These are phyloP conservation scores for Procavia capensis DNA, from an alignment of 2,113 vertebrate species.

Conservation along the genomic window DNA sequence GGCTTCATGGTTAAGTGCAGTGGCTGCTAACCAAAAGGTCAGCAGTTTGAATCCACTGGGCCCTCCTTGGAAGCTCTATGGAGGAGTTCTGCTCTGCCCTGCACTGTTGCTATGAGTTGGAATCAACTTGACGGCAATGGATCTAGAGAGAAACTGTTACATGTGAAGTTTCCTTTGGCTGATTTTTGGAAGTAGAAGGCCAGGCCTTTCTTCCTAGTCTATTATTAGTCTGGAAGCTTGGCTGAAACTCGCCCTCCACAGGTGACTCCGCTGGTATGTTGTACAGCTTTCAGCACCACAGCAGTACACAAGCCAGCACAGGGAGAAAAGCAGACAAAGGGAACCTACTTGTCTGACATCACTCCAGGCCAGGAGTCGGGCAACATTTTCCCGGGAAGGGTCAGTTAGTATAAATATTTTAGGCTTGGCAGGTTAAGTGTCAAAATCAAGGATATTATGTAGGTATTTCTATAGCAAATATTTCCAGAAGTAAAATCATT, in stretches of 20 bases:
- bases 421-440: background rate
- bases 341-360: background rate
- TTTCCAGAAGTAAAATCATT: background rate
- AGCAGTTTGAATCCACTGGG: no score
- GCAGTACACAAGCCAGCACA: background rate
- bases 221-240: background rate
- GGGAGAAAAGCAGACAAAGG: background rate
- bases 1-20: no score
- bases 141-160: background rate
- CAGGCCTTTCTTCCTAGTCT: background rate
- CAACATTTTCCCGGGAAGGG: background rate
- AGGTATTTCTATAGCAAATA: background rate
- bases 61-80: no score
- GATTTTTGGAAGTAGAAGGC: background rate
- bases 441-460: background rate
- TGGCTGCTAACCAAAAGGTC: no score
- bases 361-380: background rate
- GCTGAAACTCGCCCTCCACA: background rate
- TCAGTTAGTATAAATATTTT: background rate
- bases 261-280: background rate
- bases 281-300: background rate
- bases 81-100: no score
- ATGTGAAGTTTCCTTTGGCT: background rate
- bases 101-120: no score
- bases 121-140: no score